Percentiles rank a stretch among this genome's conserved stretches.
phyloP scores from a whole-genome alignment of 2,113 vertebrate genomes.

The Podarcis muralis region DNA sequence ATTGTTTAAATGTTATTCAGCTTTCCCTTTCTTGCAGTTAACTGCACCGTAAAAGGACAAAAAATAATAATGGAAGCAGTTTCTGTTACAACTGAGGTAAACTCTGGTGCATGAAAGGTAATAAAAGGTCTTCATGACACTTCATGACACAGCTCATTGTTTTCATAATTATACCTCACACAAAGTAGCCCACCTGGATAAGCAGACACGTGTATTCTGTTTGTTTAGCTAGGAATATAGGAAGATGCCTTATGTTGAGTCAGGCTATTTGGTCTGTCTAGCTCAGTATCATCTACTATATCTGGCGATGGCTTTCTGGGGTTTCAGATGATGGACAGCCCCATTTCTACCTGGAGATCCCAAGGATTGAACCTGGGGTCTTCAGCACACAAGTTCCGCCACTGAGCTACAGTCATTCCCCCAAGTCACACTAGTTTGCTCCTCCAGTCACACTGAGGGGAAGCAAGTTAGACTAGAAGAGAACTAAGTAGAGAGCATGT shows the following conservation, averaged over 20 bases:
- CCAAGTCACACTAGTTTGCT: not conserved
- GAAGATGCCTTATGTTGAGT: too few species aligned
- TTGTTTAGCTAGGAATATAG: not conserved
- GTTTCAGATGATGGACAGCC: too few species aligned
- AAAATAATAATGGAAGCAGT: not conserved
- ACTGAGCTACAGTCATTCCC: not conserved
- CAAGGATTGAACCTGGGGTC: too few species aligned
- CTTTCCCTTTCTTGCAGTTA: slow-evolving; percentile 5
- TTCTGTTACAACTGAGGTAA: slow-evolving; percentile 49
- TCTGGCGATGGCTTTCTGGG: too few species aligned
- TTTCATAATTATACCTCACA: not conserved
- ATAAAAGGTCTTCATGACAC: slow-evolving; percentile 49
- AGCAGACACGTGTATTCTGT: not conserved
- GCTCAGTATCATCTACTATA: too few species aligned
- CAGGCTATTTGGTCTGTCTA: too few species aligned
- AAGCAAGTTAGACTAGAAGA: slow-evolving; percentile 7
- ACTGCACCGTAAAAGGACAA: not conserved
- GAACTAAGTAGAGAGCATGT: slow-evolving; percentile 6
- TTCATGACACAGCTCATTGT: slow-evolving; percentile 38
- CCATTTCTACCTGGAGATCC: too few species aligned
- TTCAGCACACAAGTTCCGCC: too few species aligned
- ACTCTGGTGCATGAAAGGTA: slow-evolving; percentile 38
- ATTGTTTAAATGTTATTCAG: slow-evolving; percentile 2
- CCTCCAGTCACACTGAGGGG: not conserved
- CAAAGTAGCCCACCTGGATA: not conserved